Base-by-base conservation (phyloP, 2,797 vertebrate species). In the Typhlichthys eigenmanni region DNA sequence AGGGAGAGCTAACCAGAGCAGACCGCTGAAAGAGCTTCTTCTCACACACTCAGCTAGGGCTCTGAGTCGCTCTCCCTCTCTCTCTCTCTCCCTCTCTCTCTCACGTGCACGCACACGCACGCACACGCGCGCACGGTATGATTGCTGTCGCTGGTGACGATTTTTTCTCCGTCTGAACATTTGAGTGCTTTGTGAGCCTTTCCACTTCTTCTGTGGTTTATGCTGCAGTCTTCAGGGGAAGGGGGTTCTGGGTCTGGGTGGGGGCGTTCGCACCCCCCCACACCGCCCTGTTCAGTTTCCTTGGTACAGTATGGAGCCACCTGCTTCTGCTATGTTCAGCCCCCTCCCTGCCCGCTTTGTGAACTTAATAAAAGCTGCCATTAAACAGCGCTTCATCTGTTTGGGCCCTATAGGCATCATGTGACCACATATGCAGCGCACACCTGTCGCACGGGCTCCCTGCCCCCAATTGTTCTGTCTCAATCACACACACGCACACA, bases 281-380 rank as follows among this genome's bases (percentile, higher is more conserved):
- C 77, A 71, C 72, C 70, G 48, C 76, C 68, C 80, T 84, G 82
- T 69, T 83, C 80, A 83, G 85, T 83, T 75, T 76, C 55, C 68
- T 66, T 82, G 71, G 72, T 86, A 83, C 86, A 83, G 83, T 83
- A 89, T 88, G 81, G 85, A 83, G 80, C 87, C 90, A 89, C 87
- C 88, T 91, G 91, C 85, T 88, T 85, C 85, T 80, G 81, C 81
- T 85, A 84, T 78, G 66, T 64, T 70, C 83, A 77, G 62, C 64
- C 60, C 72, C 74, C 63, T 66, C 75, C 81, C 79, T 71, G 55
- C 73, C 47, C 11, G 83, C 85, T 85, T 87, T 87, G 87, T 87
- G 88, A 91, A 90, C 88, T 88, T 90, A 91, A 92, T 89, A 87
- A 88, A 92, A 90, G 87, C 87, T 84, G 85, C 88, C 88, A 91